These are phyloP conservation scores for Drosophila crucigera DNA, from an alignment of 2,888 invertebrate genomes.

Conservation along the genomic window DNA sequence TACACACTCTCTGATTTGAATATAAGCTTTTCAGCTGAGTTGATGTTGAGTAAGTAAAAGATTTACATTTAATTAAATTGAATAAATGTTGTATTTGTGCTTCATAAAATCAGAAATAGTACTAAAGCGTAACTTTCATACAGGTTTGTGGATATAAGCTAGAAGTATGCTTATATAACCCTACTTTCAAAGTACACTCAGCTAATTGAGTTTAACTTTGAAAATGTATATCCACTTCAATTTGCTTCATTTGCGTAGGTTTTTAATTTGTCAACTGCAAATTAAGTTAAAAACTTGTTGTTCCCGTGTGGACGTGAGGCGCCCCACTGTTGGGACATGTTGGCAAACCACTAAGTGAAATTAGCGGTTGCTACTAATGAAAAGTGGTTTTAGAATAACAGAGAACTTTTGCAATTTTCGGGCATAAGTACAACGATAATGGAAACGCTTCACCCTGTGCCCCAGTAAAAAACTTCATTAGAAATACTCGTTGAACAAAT, in stretches of 20 bases:
- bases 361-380: conserved; percentile 80
- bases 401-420: conserved; percentile 62
- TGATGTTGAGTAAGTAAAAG: background rate
- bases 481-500: conserved; percentile 13
- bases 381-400: conserved; percentile 65
- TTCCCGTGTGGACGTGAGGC: conserved; percentile 9
- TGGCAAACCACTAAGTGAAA: conserved; percentile 76
- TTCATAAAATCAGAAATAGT: background rate
- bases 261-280: conserved; percentile 28
- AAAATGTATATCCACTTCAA: conserved; percentile 2
- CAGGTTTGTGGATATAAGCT: background rate
- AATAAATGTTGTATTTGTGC: background rate
- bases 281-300: conserved; percentile 63
- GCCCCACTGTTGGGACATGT: conserved; percentile 63
- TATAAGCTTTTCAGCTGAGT: background rate
- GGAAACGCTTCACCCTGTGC: conserved; percentile 20
- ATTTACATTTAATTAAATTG: background rate
- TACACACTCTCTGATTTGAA: background rate
- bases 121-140: background rate
- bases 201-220: background rate
- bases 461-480: conserved; percentile 26
- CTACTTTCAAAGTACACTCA: background rate
- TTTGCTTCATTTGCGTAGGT: conserved; percentile 5
- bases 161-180: background rate
- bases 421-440: conserved; percentile 49